Base-by-base conservation (phyloP, 2,797 vertebrate species). In the Catamblyrhynchus diadema region DNA sequence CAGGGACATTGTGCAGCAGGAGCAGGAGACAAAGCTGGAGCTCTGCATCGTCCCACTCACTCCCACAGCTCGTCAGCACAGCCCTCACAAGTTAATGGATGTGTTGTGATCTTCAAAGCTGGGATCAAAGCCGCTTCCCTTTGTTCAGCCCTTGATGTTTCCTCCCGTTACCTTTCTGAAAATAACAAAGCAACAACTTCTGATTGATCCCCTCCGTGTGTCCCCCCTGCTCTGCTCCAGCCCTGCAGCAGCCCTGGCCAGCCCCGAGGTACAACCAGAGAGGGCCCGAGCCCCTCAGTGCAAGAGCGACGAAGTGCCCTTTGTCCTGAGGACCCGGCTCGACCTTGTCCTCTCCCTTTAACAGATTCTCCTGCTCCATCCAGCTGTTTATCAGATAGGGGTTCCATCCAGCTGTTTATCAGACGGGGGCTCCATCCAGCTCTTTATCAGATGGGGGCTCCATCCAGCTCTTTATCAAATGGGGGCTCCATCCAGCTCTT, bases 21-120 rank as follows among this genome's bases (percentile, higher is more conserved):
- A 80, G 48, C 2, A 80, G 74, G 80, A 95, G 94, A 94, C 92
- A 88, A 92, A 95, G 88, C 90, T 75, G 42, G 14, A 95, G 87
- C 86, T 94, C 71, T 69, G 69, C 62, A 66, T 50, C 93, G 65
- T 92, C 94, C 96, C 95, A 88, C 96, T 86, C 86, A 33, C 91
- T 93, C 88, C 88, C 66, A 70, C 88, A 5, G 74, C 86, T 81
- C 71, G 12, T 45, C 45, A 42, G 66, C 92, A 87, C 86, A 75
- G 71, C 89, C 85, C 75, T 57, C 70, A 1, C 11, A 32, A 75
- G 64, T 42, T 73, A 87, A 87, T n/a, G 61, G 82, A 87, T 33
- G 62, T 20, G 37, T 14, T 41, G 50, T 14, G 71, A 93, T 90
- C 80, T 33, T 72, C 91, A 79, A 67, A 84, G 86, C 69, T 33